Conservation (phyloP, 1,140 invertebrate genomes). For the Nasonia giraulti region DNA sequence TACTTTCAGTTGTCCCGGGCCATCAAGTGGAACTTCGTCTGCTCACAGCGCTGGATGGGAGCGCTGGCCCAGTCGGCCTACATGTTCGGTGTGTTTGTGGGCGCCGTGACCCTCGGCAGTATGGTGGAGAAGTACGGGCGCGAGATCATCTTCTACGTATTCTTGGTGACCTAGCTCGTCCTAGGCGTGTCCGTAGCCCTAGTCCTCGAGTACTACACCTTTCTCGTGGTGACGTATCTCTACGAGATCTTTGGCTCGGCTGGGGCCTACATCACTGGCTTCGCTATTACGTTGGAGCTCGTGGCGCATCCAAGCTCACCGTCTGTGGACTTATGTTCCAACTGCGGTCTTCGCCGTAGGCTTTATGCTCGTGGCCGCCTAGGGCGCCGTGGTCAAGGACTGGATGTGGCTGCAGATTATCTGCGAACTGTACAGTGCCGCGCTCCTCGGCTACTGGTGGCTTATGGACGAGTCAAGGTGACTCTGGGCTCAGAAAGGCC, state of each 20-base stretch:
- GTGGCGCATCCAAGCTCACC: conserved; percentile 88
- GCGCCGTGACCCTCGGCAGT: conserved; percentile 88
- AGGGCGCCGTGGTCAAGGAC: conserved; percentile 87
- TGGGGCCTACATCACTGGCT: conserved; percentile 88
- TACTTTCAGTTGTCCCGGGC: conserved; percentile 82
- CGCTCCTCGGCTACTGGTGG: no score
- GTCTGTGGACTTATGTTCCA: conserved; percentile 88
- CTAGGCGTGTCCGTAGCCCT: conserved; percentile 84
- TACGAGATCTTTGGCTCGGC: conserved; percentile 89
- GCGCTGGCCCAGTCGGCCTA: conserved; percentile 86
- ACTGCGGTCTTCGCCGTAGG: conserved; percentile 84
- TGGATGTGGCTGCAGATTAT: conserved; percentile 75
- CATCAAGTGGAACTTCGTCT: conserved; percentile 91
- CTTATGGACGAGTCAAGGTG: no score
- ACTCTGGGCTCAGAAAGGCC: conserved; percentile 84
- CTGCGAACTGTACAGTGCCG: no score
- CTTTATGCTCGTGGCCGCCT: conserved; percentile 87
- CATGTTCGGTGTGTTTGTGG: conserved; percentile 92
- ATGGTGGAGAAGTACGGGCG: conserved; percentile 91
- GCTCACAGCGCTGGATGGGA: no score
- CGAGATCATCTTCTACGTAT: conserved; percentile 86
- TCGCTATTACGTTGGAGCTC: conserved; percentile 91
- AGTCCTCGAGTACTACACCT: conserved; percentile 83
- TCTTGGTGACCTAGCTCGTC: conserved; percentile 81
- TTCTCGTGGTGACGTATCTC: conserved; percentile 81